These are phyloP conservation scores for Drosophila nr. fundita DNA, from an alignment of 2,888 invertebrate species.

Conservation along the genomic window DNA sequence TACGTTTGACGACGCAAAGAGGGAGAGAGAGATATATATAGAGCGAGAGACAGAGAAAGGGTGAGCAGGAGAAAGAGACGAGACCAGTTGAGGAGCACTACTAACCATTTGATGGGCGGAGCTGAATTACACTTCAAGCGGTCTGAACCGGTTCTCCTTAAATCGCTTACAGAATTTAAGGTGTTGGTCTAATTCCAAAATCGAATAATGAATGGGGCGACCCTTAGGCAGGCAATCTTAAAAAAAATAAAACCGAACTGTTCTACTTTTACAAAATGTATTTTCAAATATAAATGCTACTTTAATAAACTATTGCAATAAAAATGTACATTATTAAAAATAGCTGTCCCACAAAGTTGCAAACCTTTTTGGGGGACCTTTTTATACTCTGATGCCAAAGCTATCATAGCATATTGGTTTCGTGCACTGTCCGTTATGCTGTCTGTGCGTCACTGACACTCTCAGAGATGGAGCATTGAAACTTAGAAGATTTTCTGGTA, in stretches of 20 bases:
- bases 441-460: too few relatives aligned
- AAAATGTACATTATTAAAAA: slow-evolving; percentile 10
- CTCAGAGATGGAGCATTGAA: neutral
- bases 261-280: slow-evolving; percentile 3
- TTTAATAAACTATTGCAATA: slow-evolving; percentile 11
- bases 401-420: neutral
- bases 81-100: neutral
- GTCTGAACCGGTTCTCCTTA: slow-evolving; percentile 12
- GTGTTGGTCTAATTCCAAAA: slow-evolving; percentile 13
- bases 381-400: neutral
- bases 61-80: neutral
- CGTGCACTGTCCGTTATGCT: neutral
- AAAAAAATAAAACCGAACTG: neutral
- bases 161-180: slow-evolving; percentile 26
- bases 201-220: slow-evolving; percentile 7
- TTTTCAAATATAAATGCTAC: slow-evolving; percentile 10
- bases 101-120: slow-evolving; percentile 36
- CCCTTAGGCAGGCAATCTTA: neutral
- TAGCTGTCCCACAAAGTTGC: neutral
- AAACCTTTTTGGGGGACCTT: neutral
- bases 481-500: too few relatives aligned
- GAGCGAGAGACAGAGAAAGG: neutral
- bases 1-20: slow-evolving; percentile 24
- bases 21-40: neutral
- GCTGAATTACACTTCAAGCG: slow-evolving; percentile 18